phyloP scores from a whole-genome alignment of 1,140 invertebrate genomes.

The Drosophila simulans region DNA sequence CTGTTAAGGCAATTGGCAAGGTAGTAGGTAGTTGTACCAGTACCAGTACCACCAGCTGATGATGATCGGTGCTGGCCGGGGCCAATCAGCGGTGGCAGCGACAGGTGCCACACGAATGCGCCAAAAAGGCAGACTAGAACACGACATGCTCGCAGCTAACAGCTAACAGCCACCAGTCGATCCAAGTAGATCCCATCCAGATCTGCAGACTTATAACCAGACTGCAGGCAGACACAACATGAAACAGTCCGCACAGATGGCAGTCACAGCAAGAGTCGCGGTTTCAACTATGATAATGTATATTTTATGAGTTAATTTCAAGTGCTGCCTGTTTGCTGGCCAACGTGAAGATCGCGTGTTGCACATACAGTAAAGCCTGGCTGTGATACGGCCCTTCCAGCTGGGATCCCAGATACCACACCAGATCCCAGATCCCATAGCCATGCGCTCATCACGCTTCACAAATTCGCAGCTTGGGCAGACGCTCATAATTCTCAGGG shows the following conservation, averaged over 20 bases:
- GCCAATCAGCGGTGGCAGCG: slow-evolving; percentile 65
- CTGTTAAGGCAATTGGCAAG: slow-evolving; percentile 74
- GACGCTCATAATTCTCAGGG: slow-evolving; percentile 72
- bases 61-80: slow-evolving; percentile 54
- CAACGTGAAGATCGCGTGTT: slow-evolving; percentile 64
- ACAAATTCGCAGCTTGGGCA: slow-evolving; percentile 80
- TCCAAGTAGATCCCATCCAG: slow-evolving; percentile 17
- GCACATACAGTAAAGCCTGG: slow-evolving; percentile 58
- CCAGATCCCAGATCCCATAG: slow-evolving; percentile 5
- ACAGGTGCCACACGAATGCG: slow-evolving; percentile 77
- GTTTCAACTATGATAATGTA: slow-evolving; percentile 79
- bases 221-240: slow-evolving; percentile 28
- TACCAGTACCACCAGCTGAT: slow-evolving; percentile 34
- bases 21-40: not conserved
- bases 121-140: slow-evolving; percentile 75
- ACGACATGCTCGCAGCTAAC: slow-evolving; percentile 34
- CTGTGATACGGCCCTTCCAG: slow-evolving; percentile 4
- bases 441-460: slow-evolving; percentile 78
- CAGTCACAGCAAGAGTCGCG: slow-evolving; percentile 36
- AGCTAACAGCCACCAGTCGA: slow-evolving; percentile 5
- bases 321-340: slow-evolving; percentile 33
- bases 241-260: slow-evolving; percentile 12
- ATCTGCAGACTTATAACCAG: slow-evolving; percentile 22
- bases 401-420: slow-evolving; percentile 1
- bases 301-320: slow-evolving; percentile 82